Evolutionary conservation across 1,140 invertebrate genomes (phyloP), one percentile per base, ranked within the genome.

Genomic region (Dendrolimus punctatus): DNA sequence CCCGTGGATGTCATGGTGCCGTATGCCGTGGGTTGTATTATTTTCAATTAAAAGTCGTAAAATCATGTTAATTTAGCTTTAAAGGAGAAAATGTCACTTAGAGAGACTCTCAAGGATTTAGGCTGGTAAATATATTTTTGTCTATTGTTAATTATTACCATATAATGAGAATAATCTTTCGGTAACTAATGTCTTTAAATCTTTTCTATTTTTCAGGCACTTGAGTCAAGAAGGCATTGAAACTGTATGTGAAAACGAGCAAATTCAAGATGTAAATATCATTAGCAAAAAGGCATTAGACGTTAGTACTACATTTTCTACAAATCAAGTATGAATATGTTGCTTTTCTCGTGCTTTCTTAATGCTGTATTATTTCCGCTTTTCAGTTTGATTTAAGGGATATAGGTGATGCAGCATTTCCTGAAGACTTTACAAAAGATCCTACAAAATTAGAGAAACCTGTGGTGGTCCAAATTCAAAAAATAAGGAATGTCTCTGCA

Each of bases 381-480:
- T 89, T 92, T 41, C 72, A 96, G 94, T 84, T 90, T 68, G 95
- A 97, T 87, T 88, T 96, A 10, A 91, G 92, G 71, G 94, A 96
- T 71, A 91, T 94, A 58, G 91, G 92, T 4, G 92, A 90, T 46
- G 84, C 89, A 41, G 78, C 88, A 37, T 89, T 91, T 64, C 85
- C 88, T 36, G 86, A 88, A 51, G 91, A 91, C 53, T 86, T 90
- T 56, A 74, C 81, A 36, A 91, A 91, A 54, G 89, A 90, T 44
- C 91, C 92, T 53, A 77, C 87, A 48, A 87, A 88, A 82, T 83
- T 92, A 55, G 82, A 91, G 54, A 92, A 92, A 6, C 90, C 93
- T 53, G 89, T 95, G 55, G 91, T 97, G 7, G 84, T 97, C 23
- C 96, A 98, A 90, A 92, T 98, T 66, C 93, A 95, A 78, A 95